Conservation (phyloP, 2,113 vertebrate genomes). For the Acrocephalus arundinaceus region DNA sequence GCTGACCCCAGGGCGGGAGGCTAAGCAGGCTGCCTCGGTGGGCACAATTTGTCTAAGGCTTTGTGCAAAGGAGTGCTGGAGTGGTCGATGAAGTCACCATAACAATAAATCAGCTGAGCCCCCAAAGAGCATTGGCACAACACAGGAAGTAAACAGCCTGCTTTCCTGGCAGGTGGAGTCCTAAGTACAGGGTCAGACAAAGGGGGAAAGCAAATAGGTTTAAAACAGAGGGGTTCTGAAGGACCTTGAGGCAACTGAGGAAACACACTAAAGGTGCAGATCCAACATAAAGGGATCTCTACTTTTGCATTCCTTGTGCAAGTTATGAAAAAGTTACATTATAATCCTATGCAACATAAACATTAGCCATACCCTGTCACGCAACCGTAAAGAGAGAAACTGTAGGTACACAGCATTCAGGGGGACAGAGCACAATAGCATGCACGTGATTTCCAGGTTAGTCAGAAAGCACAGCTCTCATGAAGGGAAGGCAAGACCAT, state of each 20-base stretch:
- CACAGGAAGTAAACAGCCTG: background rate
- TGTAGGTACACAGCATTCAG: background rate
- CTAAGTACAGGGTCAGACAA: background rate
- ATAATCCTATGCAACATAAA: background rate
- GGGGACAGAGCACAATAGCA: background rate
- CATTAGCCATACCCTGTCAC: accelerated
- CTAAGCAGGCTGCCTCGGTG: background rate
- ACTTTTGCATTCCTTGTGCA: background rate
- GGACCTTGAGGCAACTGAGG: background rate
- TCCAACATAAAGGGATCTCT: background rate
- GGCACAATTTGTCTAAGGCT: background rate
- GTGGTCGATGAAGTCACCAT: accelerated
- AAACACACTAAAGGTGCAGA: background rate
- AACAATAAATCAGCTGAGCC: background rate
- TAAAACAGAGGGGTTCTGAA: background rate
- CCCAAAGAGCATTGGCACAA: background rate
- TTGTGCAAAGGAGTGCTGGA: background rate
- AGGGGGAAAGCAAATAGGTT: background rate
- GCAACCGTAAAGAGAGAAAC: accelerated
- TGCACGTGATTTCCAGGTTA: background rate
- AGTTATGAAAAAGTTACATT: background rate
- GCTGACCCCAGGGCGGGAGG: accelerated
- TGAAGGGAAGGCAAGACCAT: background rate
- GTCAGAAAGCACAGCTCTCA: background rate
- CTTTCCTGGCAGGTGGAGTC: background rate